These are phyloP conservation scores for Dreissena polymorpha DNA, from an alignment of 1,140 invertebrate genomes.

Conservation along the genomic window DNA sequence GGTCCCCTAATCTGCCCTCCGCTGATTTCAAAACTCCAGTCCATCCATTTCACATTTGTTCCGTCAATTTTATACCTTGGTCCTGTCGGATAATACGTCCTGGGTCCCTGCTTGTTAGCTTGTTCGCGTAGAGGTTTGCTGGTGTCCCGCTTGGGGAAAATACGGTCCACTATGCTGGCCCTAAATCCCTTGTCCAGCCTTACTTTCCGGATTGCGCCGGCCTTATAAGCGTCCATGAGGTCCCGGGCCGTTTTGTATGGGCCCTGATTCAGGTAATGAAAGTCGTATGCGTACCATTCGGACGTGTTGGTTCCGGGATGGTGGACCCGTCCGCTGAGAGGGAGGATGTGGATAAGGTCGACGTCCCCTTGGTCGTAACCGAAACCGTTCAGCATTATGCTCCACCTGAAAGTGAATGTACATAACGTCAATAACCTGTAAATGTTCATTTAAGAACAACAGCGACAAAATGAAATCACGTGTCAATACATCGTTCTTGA, in stretches of 20 bases:
- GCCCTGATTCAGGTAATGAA: conserved; percentile 51
- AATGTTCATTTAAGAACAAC: too few relatives aligned
- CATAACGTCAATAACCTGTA: not conserved
- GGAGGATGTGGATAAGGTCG: conserved; percentile 43
- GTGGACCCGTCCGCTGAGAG: conserved; percentile 39
- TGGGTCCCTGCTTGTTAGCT: conserved; percentile 37
- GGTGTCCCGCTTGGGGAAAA: conserved; percentile 44
- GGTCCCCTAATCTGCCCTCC: conserved; percentile 43
- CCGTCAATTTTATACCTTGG: conserved; percentile 38
- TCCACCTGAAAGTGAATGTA: conserved; percentile 23
- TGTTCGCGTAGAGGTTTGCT: conserved; percentile 6
- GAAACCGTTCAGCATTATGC: conserved; percentile 8
- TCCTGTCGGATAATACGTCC: conserved; percentile 37
- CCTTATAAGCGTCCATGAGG: conserved; percentile 30
- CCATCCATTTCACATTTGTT: conserved; percentile 47
- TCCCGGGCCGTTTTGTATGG: conserved; percentile 13
- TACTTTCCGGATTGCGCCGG: conserved; percentile 29
- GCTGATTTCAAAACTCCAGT: conserved; percentile 50
- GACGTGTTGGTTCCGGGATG: conserved; percentile 42
- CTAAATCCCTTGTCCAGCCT: conserved; percentile 23
- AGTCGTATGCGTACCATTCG: conserved; percentile 43
- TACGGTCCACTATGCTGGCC: conserved; percentile 9
- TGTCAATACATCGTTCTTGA: too few relatives aligned
- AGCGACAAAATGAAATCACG: too few relatives aligned
- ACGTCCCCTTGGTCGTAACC: conserved; percentile 9